Percentiles rank a stretch among this genome's conserved stretches.
These are phyloP conservation scores for Drosophila hamatofila DNA, from an alignment of 2,888 invertebrate genomes.

Conservation along the genomic window DNA sequence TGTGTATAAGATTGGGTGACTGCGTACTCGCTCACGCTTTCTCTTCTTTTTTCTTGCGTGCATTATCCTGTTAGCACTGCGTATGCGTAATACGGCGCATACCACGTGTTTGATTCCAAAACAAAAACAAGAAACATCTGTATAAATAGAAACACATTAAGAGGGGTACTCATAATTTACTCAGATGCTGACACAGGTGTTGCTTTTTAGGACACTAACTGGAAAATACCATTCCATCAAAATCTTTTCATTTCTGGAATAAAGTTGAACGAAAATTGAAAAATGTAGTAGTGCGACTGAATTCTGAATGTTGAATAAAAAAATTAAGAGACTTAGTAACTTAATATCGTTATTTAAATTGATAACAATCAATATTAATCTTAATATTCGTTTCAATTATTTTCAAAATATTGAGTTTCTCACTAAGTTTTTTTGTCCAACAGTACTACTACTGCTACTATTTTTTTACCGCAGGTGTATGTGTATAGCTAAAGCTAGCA, in stretches of 20 bases:
- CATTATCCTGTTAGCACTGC: slow-evolving; percentile 33
- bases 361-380: too few species aligned
- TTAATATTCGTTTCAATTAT: too few species aligned
- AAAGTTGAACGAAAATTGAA: neutral
- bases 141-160: neutral
- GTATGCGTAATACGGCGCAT: slow-evolving; percentile 57
- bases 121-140: slow-evolving; percentile 36
- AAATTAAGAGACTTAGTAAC: too few species aligned
- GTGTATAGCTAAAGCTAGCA: neutral
- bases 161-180: neutral
- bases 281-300: too few species aligned
- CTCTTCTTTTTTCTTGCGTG: slow-evolving; percentile 12
- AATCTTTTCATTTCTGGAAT: neutral
- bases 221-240: neutral
- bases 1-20: slow-evolving; percentile 13
- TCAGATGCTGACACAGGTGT: neutral
- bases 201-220: neutral
- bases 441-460: too few species aligned
- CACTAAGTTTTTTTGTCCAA: too few species aligned
- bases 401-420: too few species aligned
- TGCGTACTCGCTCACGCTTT: slow-evolving; percentile 17
- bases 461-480: too few species aligned
- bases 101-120: slow-evolving; percentile 50
- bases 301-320: too few species aligned
- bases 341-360: too few species aligned